Conservation (phyloP, 2,113 vertebrate genomes). For the Lasiurus borealis region DNA sequence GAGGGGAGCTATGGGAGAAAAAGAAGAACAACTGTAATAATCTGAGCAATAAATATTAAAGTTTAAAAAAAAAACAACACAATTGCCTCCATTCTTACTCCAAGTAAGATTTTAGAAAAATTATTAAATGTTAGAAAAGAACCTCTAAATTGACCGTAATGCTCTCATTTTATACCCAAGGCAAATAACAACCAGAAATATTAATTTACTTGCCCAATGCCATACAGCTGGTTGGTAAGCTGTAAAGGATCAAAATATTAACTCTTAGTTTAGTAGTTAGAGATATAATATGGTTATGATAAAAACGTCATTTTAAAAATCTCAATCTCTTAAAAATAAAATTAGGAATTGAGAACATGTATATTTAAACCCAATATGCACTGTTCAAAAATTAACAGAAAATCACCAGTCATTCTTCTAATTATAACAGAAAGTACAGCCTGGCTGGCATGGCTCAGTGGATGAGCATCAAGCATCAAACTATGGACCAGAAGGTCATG, state of each 20-base stretch:
- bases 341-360: not conserved
- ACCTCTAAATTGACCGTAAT: not conserved
- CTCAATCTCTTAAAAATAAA: not conserved
- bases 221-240: not conserved
- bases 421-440: not conserved
- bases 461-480: no score
- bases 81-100: not conserved
- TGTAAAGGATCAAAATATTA: constrained; percentile 5
- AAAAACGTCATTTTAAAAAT: not conserved
- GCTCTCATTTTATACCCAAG: not conserved
- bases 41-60: no score
- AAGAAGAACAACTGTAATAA: no score
- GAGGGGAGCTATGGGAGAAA: no score
- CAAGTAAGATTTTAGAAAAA: not conserved
- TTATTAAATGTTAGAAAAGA: constrained; percentile 15
- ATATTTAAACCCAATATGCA: constrained; percentile 1
- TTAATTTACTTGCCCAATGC: not conserved
- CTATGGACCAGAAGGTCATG: no score
- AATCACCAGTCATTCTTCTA: constrained; percentile 5
- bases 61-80: not conserved
- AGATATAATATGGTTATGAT: not conserved
- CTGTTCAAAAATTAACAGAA: not conserved
- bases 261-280: not conserved
- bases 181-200: not conserved
- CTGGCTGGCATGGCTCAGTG: no score